Evolutionary conservation across 2,113 vertebrate genomes (phyloP).

Genomic region (Oreamnos americanus): DNA sequence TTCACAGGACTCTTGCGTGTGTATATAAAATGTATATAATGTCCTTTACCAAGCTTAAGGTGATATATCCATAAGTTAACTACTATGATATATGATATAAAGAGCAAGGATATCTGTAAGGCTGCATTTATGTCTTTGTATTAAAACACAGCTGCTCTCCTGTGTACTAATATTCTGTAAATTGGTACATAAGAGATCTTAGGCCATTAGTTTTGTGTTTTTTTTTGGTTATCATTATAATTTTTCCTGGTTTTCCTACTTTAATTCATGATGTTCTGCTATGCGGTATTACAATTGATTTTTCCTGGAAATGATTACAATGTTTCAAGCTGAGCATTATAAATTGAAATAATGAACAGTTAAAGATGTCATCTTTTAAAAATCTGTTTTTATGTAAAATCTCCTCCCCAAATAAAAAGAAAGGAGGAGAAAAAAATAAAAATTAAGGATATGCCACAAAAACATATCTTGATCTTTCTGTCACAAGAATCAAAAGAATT

Average conservation of each 20-base stretch:
- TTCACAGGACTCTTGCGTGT: neutral
- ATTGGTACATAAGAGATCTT: neutral
- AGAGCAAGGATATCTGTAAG: neutral
- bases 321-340: neutral
- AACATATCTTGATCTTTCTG: neutral
- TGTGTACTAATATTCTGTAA: neutral
- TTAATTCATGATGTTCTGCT: neutral
- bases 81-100: neutral
- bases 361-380: neutral
- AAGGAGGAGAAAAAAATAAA: neutral
- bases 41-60: neutral
- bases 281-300: neutral
- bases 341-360: neutral
- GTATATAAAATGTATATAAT: neutral
- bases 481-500: neutral
- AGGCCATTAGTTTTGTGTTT: neutral
- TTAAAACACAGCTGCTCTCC: neutral
- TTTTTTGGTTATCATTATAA: neutral
- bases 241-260: neutral
- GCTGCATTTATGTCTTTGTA: neutral
- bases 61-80: neutral
- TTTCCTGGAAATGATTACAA: neutral
- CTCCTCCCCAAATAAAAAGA: neutral
- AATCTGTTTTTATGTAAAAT: neutral
- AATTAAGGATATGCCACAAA: neutral